Conservation (phyloP, 1,140 invertebrate species). For the Lerema accius region DNA sequence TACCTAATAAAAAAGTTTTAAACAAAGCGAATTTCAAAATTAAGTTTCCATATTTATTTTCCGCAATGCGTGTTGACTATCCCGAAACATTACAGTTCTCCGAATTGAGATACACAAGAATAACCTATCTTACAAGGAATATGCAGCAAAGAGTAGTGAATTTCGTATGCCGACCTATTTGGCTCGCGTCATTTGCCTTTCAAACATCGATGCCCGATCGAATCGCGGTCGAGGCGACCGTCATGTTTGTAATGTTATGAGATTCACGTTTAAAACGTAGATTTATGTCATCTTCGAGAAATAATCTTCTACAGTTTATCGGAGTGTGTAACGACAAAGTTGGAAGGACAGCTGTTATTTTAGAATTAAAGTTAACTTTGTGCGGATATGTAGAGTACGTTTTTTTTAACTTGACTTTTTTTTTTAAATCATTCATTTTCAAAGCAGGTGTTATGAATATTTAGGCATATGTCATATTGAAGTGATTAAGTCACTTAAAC, state of each 20-base stretch:
- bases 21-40: no score
- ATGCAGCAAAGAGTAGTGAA: neutral
- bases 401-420: no score
- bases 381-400: no score
- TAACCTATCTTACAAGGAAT: no score
- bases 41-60: no score
- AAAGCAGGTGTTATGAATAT: no score
- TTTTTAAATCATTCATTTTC: no score
- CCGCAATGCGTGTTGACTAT: neutral
- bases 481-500: no score
- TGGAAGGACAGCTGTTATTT: no score
- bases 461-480: no score
- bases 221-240: conserved; percentile 24
- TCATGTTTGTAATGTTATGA: conserved; percentile 12
- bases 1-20: no score
- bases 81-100: neutral
- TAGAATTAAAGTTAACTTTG: no score
- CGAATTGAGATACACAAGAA: neutral
- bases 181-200: conserved; percentile 21
- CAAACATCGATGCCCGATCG: conserved; percentile 13
- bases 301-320: conserved; percentile 7
- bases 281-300: conserved; percentile 6
- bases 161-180: conserved; percentile 30
- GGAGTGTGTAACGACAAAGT: neutral
- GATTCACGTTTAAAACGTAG: conserved; percentile 12